Evolutionary conservation across 2,888 invertebrate genomes (phyloP).

Genomic region (Tipula unca): DNA sequence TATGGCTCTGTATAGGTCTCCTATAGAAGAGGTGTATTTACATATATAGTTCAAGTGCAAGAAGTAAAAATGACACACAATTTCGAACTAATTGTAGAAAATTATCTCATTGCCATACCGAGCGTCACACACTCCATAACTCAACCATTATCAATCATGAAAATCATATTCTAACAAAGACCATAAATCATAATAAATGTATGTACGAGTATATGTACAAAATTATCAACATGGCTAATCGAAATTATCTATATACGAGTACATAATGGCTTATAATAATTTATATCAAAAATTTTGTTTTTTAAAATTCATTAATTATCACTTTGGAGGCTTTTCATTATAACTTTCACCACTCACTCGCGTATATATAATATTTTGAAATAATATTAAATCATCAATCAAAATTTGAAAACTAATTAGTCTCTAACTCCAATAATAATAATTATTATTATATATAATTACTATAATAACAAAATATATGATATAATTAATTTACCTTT

Average conservation of each 20-base stretch:
- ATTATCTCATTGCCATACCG: background rate
- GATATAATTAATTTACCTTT: slow-evolving; percentile 56
- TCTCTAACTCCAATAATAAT: background rate
- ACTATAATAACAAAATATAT: background rate
- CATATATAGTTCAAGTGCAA: too few relatives aligned
- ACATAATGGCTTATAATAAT: background rate
- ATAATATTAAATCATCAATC: background rate
- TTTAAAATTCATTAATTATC: too few relatives aligned
- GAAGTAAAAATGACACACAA: too few relatives aligned
- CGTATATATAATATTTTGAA: too few relatives aligned
- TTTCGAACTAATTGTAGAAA: too few relatives aligned
- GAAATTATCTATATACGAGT: too few relatives aligned
- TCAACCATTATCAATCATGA: background rate
- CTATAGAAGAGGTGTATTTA: too few relatives aligned
- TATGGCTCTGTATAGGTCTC: too few relatives aligned
- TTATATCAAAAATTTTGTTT: too few relatives aligned
- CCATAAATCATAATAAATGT: background rate
- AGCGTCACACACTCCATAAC: background rate
- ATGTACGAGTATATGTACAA: background rate
- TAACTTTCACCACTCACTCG: background rate
- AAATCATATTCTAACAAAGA: background rate
- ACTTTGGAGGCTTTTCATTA: too few relatives aligned
- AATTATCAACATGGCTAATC: background rate
- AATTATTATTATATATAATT: background rate
- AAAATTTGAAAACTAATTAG: background rate